phyloP scores from a whole-genome alignment of 2,113 vertebrate genomes.

The Lasiurus borealis region DNA sequence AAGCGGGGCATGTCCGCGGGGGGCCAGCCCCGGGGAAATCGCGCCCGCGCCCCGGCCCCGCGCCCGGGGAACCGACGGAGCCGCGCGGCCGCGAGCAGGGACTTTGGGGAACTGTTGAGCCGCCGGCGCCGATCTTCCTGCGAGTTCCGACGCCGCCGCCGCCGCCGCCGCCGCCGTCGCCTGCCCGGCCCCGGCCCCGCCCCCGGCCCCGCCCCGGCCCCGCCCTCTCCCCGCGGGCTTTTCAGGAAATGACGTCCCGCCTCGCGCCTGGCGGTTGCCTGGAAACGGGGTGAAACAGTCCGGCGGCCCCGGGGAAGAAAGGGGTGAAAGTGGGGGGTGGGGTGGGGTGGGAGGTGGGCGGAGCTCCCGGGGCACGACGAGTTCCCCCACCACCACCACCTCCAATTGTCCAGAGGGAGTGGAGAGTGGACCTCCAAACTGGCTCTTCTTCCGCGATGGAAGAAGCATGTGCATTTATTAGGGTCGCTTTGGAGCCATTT shows the following conservation, averaged over 20 bases:
- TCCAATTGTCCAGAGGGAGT: not conserved
- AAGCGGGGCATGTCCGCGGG: constrained; percentile 71
- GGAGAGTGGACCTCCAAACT: not conserved
- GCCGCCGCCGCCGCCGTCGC: not conserved
- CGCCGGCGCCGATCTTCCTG: constrained; percentile 53
- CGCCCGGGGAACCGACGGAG: constrained; percentile 51
- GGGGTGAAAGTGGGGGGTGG: constrained; percentile 48
- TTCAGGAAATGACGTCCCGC: constrained; percentile 87
- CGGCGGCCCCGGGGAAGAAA: constrained; percentile 39
- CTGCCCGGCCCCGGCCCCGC: constrained; percentile 48
- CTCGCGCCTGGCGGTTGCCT: constrained; percentile 82
- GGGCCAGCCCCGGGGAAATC: constrained; percentile 33
- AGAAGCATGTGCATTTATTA: not conserved
- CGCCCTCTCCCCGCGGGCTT: constrained; percentile 61
- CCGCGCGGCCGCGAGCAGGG: not conserved
- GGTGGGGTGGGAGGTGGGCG: not conserved
- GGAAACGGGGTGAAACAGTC: constrained; percentile 86
- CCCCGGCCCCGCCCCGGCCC: not conserved
- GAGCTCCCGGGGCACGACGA: not conserved
- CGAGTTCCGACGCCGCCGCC: constrained; percentile 75
- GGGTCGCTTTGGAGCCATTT: constrained; percentile 12
- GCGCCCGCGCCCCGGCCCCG: constrained; percentile 26
- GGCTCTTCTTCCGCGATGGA: not conserved
- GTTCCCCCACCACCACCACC: too few relatives aligned
- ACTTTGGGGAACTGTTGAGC: constrained; percentile 83